These are phyloP conservation scores for Heliconius melpomene DNA, from an alignment of 1,140 invertebrate species.

Conservation along the genomic window DNA sequence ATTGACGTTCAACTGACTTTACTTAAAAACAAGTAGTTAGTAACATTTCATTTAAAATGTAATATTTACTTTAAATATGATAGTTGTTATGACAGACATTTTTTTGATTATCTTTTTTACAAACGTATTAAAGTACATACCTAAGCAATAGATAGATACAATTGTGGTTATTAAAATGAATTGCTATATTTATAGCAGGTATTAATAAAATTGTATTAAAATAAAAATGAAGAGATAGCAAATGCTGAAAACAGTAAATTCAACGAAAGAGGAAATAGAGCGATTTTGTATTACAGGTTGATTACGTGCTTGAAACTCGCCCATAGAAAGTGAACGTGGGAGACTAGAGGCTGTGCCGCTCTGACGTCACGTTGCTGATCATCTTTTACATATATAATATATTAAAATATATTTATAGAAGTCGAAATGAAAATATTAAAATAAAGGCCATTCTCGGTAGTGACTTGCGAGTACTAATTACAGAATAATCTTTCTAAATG, in stretches of 20 bases:
- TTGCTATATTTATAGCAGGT: too few species aligned
- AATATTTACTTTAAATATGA: background rate
- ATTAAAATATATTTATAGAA: background rate
- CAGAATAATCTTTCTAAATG: too few species aligned
- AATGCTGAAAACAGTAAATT: constrained; percentile 21
- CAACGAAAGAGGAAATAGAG: constrained; percentile 11
- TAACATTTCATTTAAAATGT: background rate
- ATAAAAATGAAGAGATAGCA: background rate
- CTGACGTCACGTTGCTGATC: constrained; percentile 49
- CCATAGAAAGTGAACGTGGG: constrained; percentile 70
- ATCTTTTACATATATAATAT: constrained; percentile 15
- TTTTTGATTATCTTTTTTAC: too few species aligned
- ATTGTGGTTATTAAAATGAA: too few species aligned
- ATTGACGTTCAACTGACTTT: background rate
- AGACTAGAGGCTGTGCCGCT: constrained; percentile 46
- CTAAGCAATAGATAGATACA: too few species aligned
- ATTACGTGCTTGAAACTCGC: constrained; percentile 51
- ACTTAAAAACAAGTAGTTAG: too few species aligned
- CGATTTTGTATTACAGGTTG: constrained; percentile 51
- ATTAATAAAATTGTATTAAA: background rate
- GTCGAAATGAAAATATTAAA: too few species aligned
- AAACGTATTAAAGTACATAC: too few species aligned
- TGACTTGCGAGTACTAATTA: too few species aligned
- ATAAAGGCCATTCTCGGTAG: too few species aligned
- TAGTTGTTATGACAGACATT: too few species aligned